These are phyloP conservation scores for Pelecanus crispus DNA, from an alignment of 2,113 vertebrate genomes.

Conservation along the genomic window DNA sequence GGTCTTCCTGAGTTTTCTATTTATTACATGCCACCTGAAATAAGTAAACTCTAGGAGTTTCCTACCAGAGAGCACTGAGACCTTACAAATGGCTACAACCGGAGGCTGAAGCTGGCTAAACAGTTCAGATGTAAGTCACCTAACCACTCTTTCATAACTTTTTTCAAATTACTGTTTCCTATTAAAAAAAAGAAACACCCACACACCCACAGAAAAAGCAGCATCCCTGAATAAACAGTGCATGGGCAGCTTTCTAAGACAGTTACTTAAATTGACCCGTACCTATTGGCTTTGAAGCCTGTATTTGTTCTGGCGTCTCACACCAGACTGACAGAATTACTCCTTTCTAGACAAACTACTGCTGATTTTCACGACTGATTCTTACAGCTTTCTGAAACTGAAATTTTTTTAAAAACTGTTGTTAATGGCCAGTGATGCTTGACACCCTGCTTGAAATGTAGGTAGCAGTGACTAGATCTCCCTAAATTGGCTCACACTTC, in stretches of 20 bases:
- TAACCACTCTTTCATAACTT: background rate
- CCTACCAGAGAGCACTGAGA: background rate
- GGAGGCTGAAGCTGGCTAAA: background rate
- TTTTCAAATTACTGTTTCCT: background rate
- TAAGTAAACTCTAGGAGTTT: background rate
- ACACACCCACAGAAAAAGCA: background rate
- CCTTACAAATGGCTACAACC: background rate
- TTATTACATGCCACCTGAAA: background rate
- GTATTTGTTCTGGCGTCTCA: background rate
- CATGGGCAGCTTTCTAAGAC: background rate
- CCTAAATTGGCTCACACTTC: background rate
- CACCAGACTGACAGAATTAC: background rate
- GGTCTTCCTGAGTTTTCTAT: background rate
- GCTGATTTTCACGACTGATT: background rate
- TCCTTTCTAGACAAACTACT: background rate
- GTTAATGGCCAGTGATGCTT: background rate
- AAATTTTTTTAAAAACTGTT: rapidly evolving
- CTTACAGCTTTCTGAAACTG: background rate
- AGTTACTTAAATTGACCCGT: background rate
- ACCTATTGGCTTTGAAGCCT: background rate
- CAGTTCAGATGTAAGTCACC: background rate
- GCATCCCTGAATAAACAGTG: background rate
- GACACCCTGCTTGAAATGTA: background rate
- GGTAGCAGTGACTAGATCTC: background rate
- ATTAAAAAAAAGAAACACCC: background rate